phyloP scores from a whole-genome alignment of 2,888 invertebrate genomes.

The Cylindroiulus punctatus region DNA sequence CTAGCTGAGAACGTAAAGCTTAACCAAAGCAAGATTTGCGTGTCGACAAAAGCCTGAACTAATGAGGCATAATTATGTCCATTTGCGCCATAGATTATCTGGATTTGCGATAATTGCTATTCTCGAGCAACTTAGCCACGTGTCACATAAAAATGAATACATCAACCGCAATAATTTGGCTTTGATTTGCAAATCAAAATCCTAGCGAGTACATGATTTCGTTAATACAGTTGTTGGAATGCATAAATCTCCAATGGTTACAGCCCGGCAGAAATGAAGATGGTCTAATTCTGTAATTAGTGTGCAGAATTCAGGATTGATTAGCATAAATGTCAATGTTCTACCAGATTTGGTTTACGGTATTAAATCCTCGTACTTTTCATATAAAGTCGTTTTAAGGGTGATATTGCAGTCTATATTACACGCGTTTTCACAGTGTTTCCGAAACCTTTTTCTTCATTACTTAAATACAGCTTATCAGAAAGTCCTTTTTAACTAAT shows the following conservation, averaged over 20 bases:
- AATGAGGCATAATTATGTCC: not conserved
- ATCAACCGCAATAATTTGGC: not conserved
- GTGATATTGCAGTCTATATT: too few relatives aligned
- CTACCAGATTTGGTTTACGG: too few relatives aligned
- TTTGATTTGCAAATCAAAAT: not conserved
- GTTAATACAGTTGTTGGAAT: not conserved
- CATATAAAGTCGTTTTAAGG: too few relatives aligned
- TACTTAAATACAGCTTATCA: too few relatives aligned
- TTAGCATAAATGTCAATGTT: not conserved
- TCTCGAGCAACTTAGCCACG: not conserved
- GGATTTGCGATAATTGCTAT: not conserved
- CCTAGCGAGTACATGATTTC: not conserved
- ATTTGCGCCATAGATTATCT: not conserved
- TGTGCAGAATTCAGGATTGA: not conserved
- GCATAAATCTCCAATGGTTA: not conserved
- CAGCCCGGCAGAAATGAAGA: too few relatives aligned
- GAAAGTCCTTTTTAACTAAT: too few relatives aligned
- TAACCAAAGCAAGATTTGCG: not conserved
- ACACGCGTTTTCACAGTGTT: too few relatives aligned
- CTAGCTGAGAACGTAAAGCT: not conserved
- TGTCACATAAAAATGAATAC: not conserved
- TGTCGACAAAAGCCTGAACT: not conserved
- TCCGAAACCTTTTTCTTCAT: too few relatives aligned
- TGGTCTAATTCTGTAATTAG: not conserved
- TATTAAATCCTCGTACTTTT: too few relatives aligned